Evolutionary conservation across 2,888 invertebrate genomes (phyloP).

Genomic region (Sycophila texana): DNA sequence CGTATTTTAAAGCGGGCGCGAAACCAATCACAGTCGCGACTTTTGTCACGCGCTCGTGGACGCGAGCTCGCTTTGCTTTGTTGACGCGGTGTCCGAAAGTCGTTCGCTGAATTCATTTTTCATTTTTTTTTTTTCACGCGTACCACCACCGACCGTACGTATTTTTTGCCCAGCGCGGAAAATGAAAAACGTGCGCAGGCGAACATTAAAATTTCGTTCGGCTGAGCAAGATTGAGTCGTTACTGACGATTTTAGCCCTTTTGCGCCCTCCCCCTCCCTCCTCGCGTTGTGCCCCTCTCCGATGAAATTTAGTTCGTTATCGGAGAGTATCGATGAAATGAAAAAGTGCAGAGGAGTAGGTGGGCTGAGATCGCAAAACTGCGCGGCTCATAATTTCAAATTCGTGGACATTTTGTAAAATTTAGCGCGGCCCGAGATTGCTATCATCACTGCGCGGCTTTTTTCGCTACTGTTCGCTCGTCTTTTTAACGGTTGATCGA

Average conservation of each 20-base stretch:
- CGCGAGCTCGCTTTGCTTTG: too few relatives aligned
- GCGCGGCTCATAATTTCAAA: neutral
- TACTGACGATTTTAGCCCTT: slow-evolving; percentile 19
- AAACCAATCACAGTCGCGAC: too few relatives aligned
- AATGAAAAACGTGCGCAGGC: slow-evolving; percentile 12
- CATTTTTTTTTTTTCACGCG: slow-evolving; percentile 12
- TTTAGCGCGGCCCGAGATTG: neutral
- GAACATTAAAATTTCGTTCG: slow-evolving; percentile 26
- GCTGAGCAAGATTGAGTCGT: slow-evolving; percentile 27
- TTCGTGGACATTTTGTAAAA: neutral
- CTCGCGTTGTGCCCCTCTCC: neutral
- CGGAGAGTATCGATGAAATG: slow-evolving; percentile 32
- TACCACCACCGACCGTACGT: neutral
- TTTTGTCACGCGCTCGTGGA: too few relatives aligned
- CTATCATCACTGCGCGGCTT: too few relatives aligned
- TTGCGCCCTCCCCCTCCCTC: neutral
- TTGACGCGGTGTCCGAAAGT: too few relatives aligned
- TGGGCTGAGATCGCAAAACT: slow-evolving; percentile 4
- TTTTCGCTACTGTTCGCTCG: too few relatives aligned
- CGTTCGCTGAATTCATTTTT: slow-evolving; percentile 24
- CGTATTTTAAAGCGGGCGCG: too few relatives aligned
- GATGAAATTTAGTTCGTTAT: slow-evolving; percentile 43
- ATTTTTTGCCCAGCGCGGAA: too few relatives aligned
- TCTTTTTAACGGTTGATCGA: too few relatives aligned
- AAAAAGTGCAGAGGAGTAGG: slow-evolving; percentile 6